A percentile compares a stretch with the other conserved stretches of the same genome.
Evolutionary conservation across 1,140 invertebrate genomes (phyloP).

Genomic region (Drosophila lowei): DNA sequence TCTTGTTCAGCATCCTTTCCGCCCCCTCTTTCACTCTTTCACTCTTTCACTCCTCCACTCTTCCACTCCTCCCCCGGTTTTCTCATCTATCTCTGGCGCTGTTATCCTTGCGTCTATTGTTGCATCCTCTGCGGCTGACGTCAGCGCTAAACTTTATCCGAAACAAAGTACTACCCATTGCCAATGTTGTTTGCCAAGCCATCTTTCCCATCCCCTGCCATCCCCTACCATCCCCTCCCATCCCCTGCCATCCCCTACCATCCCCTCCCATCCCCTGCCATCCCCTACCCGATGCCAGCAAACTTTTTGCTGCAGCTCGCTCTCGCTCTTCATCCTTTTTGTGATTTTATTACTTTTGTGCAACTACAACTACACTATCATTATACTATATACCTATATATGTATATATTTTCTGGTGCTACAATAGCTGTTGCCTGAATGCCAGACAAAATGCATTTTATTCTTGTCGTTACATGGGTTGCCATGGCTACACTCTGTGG

Average conservation of each 20-base stretch:
- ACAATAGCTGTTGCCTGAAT: conserved; percentile 41
- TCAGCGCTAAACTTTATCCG: conserved; percentile 54
- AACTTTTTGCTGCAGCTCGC: conserved; percentile 63
- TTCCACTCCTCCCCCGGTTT: too few species aligned
- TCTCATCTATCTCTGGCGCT: conserved; percentile 6
- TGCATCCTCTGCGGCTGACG: conserved; percentile 40
- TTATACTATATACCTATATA: not conserved
- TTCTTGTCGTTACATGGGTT: conserved; percentile 52
- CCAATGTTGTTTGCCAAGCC: conserved; percentile 57
- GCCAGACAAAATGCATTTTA: conserved; percentile 65
- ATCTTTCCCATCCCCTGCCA: not conserved
- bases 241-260: not conserved
- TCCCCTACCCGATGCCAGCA: conserved; percentile 18
- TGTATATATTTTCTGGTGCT: conserved; percentile 20
- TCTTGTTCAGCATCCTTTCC: not conserved
- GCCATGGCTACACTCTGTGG: conserved; percentile 22
- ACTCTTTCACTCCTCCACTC: not conserved
- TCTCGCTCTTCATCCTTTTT: conserved; percentile 67
- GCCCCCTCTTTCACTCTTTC: not conserved
- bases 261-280: not conserved
- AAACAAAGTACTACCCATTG: conserved; percentile 55
- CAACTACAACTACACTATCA: conserved; percentile 22
- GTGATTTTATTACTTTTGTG: conserved; percentile 73
- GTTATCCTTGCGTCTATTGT: conserved; percentile 43
- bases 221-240: too few species aligned